Percentiles rank a stretch among this genome's conserved stretches.
These are phyloP conservation scores for Bombylius major DNA, from an alignment of 2,888 invertebrate genomes.

Conservation along the genomic window DNA sequence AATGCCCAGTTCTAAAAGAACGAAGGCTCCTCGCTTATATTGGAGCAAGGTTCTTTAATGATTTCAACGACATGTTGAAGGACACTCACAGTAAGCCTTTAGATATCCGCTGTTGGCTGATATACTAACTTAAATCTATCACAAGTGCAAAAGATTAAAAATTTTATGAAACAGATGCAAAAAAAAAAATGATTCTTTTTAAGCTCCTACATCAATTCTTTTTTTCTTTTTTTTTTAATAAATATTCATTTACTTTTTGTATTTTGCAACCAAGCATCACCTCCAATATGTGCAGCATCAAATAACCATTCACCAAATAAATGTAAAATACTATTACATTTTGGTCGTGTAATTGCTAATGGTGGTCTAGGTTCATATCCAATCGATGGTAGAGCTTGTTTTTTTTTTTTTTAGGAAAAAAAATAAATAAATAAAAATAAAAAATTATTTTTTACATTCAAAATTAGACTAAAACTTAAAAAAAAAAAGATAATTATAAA, in stretches of 20 bases:
- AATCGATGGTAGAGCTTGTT: constrained; percentile 48
- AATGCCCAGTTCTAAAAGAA: no score
- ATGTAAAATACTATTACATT: constrained; percentile 90
- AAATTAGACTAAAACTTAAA: neutral
- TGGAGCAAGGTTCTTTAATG: no score
- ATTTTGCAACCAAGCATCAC: constrained; percentile 46
- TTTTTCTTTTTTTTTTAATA: neutral
- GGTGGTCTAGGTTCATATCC: constrained; percentile 50
- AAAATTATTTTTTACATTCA: no score
- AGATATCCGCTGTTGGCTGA: no score
- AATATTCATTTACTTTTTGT: constrained; percentile 38
- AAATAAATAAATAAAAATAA: constrained; percentile 1
- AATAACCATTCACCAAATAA: constrained; percentile 94
- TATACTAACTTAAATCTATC: no score
- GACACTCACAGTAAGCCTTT: no score
- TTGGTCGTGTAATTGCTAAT: constrained; percentile 66
- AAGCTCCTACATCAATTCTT: neutral
- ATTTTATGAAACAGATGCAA: no score
- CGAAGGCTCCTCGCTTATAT: no score
- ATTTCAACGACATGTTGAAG: no score
- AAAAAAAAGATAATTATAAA: constrained; percentile 7
- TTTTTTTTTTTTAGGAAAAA: no score
- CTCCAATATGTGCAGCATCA: constrained; percentile 86
- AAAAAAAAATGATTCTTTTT: no score
- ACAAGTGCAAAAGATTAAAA: no score